A percentile compares a stretch with the other conserved stretches of the same genome.
Conservation (phyloP, 2,113 vertebrate genomes). For the Takifugu bimaculatus region DNA sequence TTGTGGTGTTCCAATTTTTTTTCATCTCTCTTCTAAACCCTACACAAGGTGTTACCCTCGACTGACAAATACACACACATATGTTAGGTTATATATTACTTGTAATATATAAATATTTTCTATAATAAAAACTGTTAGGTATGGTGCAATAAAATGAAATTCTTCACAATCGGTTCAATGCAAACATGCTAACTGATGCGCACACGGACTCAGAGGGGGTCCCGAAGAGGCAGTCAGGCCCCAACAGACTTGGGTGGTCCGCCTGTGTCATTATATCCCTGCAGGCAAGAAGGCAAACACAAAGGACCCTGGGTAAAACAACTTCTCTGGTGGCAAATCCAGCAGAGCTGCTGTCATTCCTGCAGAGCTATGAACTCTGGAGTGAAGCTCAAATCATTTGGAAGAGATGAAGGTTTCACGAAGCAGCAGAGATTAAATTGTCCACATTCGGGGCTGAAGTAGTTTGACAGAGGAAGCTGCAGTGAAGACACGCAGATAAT, state of each 20-base stretch:
- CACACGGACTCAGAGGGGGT: conserved; percentile 50
- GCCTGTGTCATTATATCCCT: conserved; percentile 66
- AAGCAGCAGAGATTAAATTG: conserved; percentile 15
- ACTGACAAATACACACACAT: no score
- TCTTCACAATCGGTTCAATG: conserved; percentile 12
- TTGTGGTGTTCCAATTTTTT: no score
- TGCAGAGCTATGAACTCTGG: conserved; percentile 28
- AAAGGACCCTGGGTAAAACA: conserved; percentile 64
- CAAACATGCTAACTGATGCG: conserved; percentile 30
- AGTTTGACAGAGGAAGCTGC: conserved; percentile 3
- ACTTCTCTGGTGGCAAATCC: conserved; percentile 37
- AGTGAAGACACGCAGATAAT: conserved; percentile 18
- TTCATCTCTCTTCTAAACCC: no score
- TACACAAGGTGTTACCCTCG: no score
- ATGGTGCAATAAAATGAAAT: no score
- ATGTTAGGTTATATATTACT: no score
- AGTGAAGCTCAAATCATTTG: conserved; percentile 33
- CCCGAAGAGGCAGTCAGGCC: conserved; percentile 51
- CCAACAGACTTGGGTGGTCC: conserved; percentile 73
- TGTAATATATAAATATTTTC: no score
- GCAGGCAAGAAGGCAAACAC: conserved; percentile 62
- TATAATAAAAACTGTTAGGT: no score
- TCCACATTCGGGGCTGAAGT: background rate
- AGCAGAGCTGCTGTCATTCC: conserved; percentile 42
- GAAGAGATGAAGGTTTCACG: conserved; percentile 11